Conservation (phyloP, 2,888 invertebrate genomes). For the Scaptomyza cyrtandrae region DNA sequence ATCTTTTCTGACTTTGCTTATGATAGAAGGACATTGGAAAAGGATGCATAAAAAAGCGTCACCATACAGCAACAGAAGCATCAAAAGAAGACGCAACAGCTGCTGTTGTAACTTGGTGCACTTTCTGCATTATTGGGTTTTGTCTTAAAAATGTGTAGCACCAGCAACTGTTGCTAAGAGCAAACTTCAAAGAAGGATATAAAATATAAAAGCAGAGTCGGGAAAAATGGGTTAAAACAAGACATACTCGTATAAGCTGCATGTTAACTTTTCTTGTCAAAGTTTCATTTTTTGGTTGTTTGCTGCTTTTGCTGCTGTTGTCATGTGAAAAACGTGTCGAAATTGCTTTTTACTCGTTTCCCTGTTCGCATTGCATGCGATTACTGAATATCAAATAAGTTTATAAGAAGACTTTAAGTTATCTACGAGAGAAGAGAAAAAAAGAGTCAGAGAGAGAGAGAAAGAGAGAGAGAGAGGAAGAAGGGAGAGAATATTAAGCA, state of each 20-base stretch:
- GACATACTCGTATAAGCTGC: slow-evolving; percentile 36
- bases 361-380: slow-evolving; percentile 2
- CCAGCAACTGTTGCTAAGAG: slow-evolving; percentile 24
- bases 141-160: slow-evolving; percentile 22
- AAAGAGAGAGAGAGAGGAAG: not conserved
- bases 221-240: slow-evolving; percentile 7
- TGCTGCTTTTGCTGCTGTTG: slow-evolving; percentile 9
- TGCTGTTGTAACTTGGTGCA: slow-evolving; percentile 35
- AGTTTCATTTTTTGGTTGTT: slow-evolving; percentile 28
- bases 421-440: not conserved
- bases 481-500: not conserved
- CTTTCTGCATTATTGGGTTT: slow-evolving; percentile 48
- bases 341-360: slow-evolving; percentile 26
- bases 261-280: slow-evolving; percentile 57
- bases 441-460: not conserved
- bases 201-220: slow-evolving; percentile 3
- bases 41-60: slow-evolving; percentile 15
- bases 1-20: slow-evolving; percentile 28
- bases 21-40: slow-evolving; percentile 25
- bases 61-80: slow-evolving; percentile 11
- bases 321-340: slow-evolving; percentile 45
- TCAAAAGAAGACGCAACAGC: slow-evolving; percentile 34
- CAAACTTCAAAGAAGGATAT: slow-evolving; percentile 17
- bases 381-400: slow-evolving; percentile 31
- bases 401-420: slow-evolving; percentile 16